phyloP scores from a whole-genome alignment of 1,140 invertebrate genomes.

The Rhagoletis zephyria region DNA sequence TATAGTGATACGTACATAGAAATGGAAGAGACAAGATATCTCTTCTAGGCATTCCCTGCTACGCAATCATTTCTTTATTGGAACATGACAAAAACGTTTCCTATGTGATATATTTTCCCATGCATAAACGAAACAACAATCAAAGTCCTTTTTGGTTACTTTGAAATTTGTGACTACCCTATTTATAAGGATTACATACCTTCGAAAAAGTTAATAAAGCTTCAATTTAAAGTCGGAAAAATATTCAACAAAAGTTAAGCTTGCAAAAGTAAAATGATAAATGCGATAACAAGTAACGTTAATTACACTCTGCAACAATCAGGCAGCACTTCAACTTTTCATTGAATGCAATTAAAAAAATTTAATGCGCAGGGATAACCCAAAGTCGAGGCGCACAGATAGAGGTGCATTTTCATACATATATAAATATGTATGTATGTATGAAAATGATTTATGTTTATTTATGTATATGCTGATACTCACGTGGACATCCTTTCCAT shows the following conservation, averaged over 20 bases:
- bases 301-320: slow-evolving; percentile 14
- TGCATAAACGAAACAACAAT: no score
- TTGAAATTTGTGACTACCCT: no score
- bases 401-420: not conserved
- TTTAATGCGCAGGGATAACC: slow-evolving; percentile 7
- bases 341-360: slow-evolving; percentile 26
- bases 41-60: no score
- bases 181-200: no score
- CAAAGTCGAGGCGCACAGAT: no score
- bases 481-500: not conserved
- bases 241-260: not conserved
- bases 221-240: not conserved
- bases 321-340: slow-evolving; percentile 25
- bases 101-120: no score
- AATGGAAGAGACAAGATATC: no score
- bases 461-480: not conserved
- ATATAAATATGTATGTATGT: not conserved
- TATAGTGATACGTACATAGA: no score
- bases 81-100: no score
- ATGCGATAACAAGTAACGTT: not conserved
- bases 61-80: no score
- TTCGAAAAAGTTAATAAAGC: no score
- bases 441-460: not conserved
- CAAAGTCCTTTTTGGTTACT: no score
- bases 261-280: not conserved